Evolutionary conservation across 1,140 invertebrate genomes (phyloP).

Genomic region (Pogonomyrmex californicus): DNA sequence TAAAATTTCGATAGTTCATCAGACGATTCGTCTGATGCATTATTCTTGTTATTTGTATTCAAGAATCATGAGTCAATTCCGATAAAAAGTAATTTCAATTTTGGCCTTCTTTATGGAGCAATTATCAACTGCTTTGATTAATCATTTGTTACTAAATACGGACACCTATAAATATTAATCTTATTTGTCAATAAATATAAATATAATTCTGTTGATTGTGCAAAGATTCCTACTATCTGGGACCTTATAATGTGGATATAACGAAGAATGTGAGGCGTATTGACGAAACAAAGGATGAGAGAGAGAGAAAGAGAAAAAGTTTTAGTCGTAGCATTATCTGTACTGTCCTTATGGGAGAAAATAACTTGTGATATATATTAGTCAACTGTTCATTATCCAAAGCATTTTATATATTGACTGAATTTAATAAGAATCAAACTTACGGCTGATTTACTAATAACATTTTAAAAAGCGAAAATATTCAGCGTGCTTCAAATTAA

Average conservation of each 20-base stretch:
- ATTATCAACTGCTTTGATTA: not conserved
- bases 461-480: constrained; percentile 34
- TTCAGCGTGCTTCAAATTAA: constrained; percentile 24
- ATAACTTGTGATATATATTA: constrained; percentile 72
- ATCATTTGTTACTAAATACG: not conserved
- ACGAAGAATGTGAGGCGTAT: constrained; percentile 43
- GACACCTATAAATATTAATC: constrained; percentile 24
- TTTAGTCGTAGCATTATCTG: constrained; percentile 63
- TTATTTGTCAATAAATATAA: constrained; percentile 34
- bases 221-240: constrained; percentile 38
- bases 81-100: not conserved
- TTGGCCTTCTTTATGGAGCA: not conserved
- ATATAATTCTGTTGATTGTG: constrained; percentile 34
- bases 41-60: constrained; percentile 20
- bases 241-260: constrained; percentile 56
- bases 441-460: constrained; percentile 54
- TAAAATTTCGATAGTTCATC: constrained; percentile 24
- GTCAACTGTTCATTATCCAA: constrained; percentile 60
- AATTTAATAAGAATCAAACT: constrained; percentile 63
- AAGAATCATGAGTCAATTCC: not conserved
- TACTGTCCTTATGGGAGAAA: constrained; percentile 59
- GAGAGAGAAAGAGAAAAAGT: constrained; percentile 6
- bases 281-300: constrained; percentile 37
- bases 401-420: constrained; percentile 66
- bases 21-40: constrained; percentile 7